Evolutionary conservation across 2,888 invertebrate species (phyloP).

Genomic region (Poecilus cupreus): DNA sequence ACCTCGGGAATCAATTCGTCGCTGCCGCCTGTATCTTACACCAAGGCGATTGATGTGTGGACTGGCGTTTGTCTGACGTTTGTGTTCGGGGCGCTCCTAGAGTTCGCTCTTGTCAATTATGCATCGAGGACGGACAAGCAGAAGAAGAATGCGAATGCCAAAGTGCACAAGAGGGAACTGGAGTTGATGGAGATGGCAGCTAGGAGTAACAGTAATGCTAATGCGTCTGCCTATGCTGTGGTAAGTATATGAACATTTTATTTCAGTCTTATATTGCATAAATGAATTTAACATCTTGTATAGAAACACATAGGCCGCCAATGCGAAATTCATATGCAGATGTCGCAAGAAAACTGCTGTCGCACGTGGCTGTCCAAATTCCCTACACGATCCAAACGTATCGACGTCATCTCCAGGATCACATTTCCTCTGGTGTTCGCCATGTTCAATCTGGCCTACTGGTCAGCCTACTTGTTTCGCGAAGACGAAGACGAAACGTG

Average conservation of each 20-base stretch:
- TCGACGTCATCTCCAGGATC: slow-evolving; percentile 93
- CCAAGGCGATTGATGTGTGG: slow-evolving; percentile 96
- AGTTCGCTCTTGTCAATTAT: slow-evolving; percentile 96
- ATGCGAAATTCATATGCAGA: slow-evolving; percentile 88
- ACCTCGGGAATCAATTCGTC: slow-evolving; percentile 94
- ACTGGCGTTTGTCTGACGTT: slow-evolving; percentile 95
- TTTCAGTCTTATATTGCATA: no score
- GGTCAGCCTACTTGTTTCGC: slow-evolving; percentile 86
- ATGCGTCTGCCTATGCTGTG: slow-evolving; percentile 90
- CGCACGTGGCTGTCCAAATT: slow-evolving; percentile 92
- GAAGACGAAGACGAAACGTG: slow-evolving; percentile 77
- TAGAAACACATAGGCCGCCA: slow-evolving; percentile 73
- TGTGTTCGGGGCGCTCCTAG: slow-evolving; percentile 90
- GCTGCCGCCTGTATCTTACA: slow-evolving; percentile 94
- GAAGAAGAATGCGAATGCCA: slow-evolving; percentile 83
- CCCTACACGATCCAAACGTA: slow-evolving; percentile 90
- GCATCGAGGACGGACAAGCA: slow-evolving; percentile 91
- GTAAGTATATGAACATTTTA: slow-evolving; percentile 74
- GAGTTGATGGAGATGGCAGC: slow-evolving; percentile 19
- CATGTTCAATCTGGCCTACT: slow-evolving; percentile 91
- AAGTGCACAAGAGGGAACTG: slow-evolving; percentile 66
- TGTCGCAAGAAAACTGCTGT: slow-evolving; percentile 87
- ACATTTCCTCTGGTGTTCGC: slow-evolving; percentile 93
- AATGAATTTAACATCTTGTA: background rate
- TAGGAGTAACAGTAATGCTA: slow-evolving; percentile 76